phyloP scores from a whole-genome alignment of 2,797 vertebrate genomes.

The Phoxinus dragarum region DNA sequence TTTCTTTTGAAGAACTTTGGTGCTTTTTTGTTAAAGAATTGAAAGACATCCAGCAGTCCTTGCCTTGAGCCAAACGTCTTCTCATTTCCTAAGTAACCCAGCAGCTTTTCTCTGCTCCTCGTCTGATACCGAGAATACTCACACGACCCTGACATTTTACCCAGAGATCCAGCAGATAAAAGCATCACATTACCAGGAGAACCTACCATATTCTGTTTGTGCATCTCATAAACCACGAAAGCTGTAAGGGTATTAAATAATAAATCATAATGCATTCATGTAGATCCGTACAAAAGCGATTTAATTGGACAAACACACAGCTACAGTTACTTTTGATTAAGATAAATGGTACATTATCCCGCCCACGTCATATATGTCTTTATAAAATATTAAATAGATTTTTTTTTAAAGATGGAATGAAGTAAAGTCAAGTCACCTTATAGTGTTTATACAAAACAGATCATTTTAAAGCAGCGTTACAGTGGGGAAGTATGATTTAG shows the following conservation, averaged over 20 bases:
- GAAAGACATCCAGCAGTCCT: slow-evolving; percentile 15
- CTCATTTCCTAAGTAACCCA: slow-evolving; percentile 40
- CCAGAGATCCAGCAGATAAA: neutral
- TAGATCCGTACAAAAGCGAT: neutral
- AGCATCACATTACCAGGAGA: slow-evolving; percentile 1
- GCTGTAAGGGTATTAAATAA: slow-evolving; percentile 1
- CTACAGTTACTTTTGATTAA: neutral
- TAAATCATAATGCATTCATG: neutral
- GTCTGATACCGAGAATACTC: slow-evolving; percentile 30
- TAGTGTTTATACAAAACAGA: neutral
- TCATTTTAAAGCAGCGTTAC: no score
- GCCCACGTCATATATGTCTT: neutral
- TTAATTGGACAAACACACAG: neutral
- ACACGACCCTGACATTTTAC: slow-evolving; percentile 29
- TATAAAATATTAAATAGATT: neutral
- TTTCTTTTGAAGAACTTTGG: neutral
- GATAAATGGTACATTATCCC: neutral
- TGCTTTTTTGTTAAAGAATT: slow-evolving; percentile 7
- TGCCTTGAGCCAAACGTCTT: slow-evolving; percentile 20
- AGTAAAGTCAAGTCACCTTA: neutral
- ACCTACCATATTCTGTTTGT: slow-evolving; percentile 7
- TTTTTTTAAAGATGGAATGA: neutral
- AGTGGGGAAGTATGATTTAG: no score
- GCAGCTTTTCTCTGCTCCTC: slow-evolving; percentile 6
- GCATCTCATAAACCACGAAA: neutral